Conservation (phyloP, 1,140 invertebrate genomes). For the Hesperophylax magnus region DNA sequence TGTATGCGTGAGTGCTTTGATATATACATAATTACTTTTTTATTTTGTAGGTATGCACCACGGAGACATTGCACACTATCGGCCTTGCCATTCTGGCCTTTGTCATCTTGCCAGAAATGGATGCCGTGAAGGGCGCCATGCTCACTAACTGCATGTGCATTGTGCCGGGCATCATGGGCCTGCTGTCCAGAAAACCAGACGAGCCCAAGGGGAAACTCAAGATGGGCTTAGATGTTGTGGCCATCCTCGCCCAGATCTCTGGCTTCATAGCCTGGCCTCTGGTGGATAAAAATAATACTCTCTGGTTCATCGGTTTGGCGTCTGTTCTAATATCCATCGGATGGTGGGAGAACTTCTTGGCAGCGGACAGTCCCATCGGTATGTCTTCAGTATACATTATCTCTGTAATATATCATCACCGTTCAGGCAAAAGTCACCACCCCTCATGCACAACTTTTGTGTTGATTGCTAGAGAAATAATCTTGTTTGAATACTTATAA, state of each 20-base stretch:
- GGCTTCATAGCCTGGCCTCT: constrained; percentile 93
- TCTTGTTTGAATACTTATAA: too few species aligned
- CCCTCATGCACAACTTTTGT: too few species aligned
- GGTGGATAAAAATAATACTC: constrained; percentile 76
- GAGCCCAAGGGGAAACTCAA: constrained; percentile 84
- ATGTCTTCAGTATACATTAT: constrained; percentile 51
- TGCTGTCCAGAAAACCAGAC: constrained; percentile 84
- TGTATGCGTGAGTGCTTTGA: too few species aligned
- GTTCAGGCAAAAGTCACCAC: too few species aligned
- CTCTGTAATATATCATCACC: too few species aligned
- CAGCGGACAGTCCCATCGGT: constrained; percentile 84
- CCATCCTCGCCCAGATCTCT: constrained; percentile 87
- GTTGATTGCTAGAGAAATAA: too few species aligned
- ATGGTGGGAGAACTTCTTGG: constrained; percentile 98
- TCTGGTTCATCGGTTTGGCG: constrained; percentile 89
- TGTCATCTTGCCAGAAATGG: constrained; percentile 89
- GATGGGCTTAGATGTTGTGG: constrained; percentile 85
- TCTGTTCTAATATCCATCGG: constrained; percentile 89
- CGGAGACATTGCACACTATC: constrained; percentile 89
- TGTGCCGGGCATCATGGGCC: constrained; percentile 80
- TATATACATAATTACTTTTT: too few species aligned
- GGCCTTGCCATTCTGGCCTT: constrained; percentile 90
- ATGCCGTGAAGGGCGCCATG: constrained; percentile 94
- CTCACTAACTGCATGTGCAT: constrained; percentile 94
- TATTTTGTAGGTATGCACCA: constrained; percentile 76